Evolutionary conservation across 2,113 vertebrate genomes (phyloP), one percentile per base, ranked within the genome.

Genomic region (Theropithecus gelada): DNA sequence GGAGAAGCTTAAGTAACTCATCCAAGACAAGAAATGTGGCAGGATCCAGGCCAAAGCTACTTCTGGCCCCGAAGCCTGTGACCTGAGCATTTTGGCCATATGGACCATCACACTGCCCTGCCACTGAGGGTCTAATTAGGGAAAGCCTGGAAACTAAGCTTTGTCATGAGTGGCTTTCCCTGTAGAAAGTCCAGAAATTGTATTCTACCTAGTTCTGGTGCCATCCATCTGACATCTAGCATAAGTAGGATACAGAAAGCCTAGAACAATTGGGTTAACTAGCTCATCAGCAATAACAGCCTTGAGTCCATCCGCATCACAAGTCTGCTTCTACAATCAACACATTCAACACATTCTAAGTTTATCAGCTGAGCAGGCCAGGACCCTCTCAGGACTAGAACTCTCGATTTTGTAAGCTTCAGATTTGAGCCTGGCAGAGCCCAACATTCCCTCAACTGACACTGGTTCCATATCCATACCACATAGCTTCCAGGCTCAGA

Each of bases 281-380:
- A 94, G 43, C 32, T 30, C 27, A 61, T 20, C 43, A 93, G 48
- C 1, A 48, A 35, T 3, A 35, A 20, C 6, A 68, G 14, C 38
- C 30, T 12, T 0, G 2, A 32, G 4, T 30, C 6, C 0, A 25
- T 32, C 59, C 14, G 50, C 45, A 55, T 11, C 43, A 1, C 9
- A 76, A 25, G 18, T 25, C 40, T 55, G 27, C 43, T 38, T 90
- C 68, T 66, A 14, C 3, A n/a, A 5, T 35, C 48, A 35, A 10
- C 45, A 35, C 1, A 1, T 16, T 88, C 52, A 35, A 10, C 45
- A 35, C 1, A 1, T 16, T 88, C 52, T 30, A 35, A 35, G 23
- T 13, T 35, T 40, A 50, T 61, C 48, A 52, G 27, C 8, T 55
- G 8, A 86, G 79, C 11, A 57, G 9, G 12, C 73, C n/a, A 32